Percentiles rank a stretch among this genome's conserved stretches.
phyloP scores from a whole-genome alignment of 2,113 vertebrate genomes.

The Pygoscelis antarcticus region DNA sequence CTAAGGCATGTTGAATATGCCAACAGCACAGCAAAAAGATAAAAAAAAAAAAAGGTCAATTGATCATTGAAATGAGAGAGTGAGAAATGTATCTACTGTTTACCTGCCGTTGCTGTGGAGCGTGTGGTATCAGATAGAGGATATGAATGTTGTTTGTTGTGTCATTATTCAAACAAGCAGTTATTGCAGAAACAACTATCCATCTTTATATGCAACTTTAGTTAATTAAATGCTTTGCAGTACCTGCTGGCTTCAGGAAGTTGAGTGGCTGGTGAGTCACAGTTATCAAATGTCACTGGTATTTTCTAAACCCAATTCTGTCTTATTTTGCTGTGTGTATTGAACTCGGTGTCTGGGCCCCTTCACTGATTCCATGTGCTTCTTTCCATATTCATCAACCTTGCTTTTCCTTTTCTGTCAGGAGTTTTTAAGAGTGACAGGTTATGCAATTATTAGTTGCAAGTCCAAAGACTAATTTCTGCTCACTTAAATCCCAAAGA shows the following conservation, averaged over 20 bases:
- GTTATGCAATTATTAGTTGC: neutral
- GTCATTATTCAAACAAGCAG: neutral
- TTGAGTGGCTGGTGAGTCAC: neutral
- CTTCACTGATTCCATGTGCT: neutral
- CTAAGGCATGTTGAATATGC: neutral
- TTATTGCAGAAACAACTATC: neutral
- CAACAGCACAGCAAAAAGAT: neutral
- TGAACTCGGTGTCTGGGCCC: neutral
- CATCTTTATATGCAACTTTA: neutral
- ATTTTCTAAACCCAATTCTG: constrained; percentile 22
- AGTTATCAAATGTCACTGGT: neutral
- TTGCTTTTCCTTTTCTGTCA: neutral
- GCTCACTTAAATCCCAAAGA: neutral
- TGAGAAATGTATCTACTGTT: neutral
- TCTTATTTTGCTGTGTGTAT: neutral
- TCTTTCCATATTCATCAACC: neutral
- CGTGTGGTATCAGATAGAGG: neutral
- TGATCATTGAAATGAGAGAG: neutral
- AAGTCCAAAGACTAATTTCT: neutral
- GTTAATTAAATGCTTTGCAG: neutral
- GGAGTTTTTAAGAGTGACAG: neutral
- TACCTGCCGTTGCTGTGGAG: neutral
- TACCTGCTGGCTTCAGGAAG: neutral
- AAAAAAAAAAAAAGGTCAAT: neutral
- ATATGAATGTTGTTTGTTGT: neutral